A percentile compares a stretch with the other conserved stretches of the same genome.
These are phyloP conservation scores for Listronotus bonariensis DNA, from an alignment of 1,140 invertebrate species.

Conservation along the genomic window DNA sequence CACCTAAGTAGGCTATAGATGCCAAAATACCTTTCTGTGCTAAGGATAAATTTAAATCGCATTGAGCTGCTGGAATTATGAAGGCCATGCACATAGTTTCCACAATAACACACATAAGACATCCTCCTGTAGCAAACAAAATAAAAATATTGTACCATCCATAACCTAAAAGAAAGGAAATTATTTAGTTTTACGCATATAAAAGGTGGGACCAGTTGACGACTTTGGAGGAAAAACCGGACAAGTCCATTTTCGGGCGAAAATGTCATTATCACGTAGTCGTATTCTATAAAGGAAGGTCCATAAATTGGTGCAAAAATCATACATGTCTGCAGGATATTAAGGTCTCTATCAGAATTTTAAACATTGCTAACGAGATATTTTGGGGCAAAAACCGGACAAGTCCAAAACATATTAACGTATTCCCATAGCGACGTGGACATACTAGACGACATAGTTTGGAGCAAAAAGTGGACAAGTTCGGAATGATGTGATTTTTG, in stretches of 20 bases:
- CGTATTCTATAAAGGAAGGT: too few species aligned
- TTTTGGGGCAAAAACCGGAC: too few species aligned
- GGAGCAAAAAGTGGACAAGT: too few species aligned
- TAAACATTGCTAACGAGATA: too few species aligned
- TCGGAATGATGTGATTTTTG: too few species aligned
- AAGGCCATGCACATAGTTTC: conserved; percentile 55
- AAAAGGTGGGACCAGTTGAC: background rate
- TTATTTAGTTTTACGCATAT: background rate
- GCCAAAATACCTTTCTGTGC: conserved; percentile 51
- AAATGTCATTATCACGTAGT: too few species aligned
- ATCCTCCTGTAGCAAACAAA: conserved; percentile 49
- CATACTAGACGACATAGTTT: too few species aligned
- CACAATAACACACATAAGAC: conserved; percentile 52
- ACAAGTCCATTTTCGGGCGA: too few species aligned
- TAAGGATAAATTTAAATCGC: conserved; percentile 52
- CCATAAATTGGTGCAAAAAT: background rate
- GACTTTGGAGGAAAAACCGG: background rate
- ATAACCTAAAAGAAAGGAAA: conserved; percentile 47
- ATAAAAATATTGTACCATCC: conserved; percentile 52
- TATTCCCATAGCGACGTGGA: too few species aligned
- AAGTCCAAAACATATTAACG: too few species aligned
- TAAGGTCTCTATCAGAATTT: too few species aligned
- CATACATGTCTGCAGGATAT: background rate
- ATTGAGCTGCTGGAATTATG: conserved; percentile 54
- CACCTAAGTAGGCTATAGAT: conserved; percentile 52